Base-by-base conservation (phyloP, 1,140 invertebrate species). In the Drosophila subpulchrella region DNA sequence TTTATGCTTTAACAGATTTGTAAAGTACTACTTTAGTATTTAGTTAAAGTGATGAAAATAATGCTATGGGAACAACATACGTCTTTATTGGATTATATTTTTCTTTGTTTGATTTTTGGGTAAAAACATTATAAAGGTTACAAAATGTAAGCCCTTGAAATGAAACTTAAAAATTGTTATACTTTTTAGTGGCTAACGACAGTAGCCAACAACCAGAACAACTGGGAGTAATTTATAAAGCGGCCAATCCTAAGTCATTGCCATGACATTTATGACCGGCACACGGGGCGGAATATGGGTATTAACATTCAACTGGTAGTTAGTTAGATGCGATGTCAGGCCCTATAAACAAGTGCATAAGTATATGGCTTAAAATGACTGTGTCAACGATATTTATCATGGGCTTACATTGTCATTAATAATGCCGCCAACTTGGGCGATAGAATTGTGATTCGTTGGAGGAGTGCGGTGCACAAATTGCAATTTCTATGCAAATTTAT, bases 401-500 rank as follows among this genome's bases (percentile, higher is more conserved):
- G 73, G 61, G 66, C 77, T 81, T 90, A 84, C 84, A 88, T 74
- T 88, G 84, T 90, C 76, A 88, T 88, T 84, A 89, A 88, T 88
- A 88, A 78, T 72, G 76, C 76, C 80, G 84, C 80, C 81, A 67
- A 70, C 72, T 63, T 68, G 46, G 61, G 59, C 70, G 55, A 78
- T 44, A 47, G 42, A 60, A 77, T 67, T 80, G 74, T 60, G 60
- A 79, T 66, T 68, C 61, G 65, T 17, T 36, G 38, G 68, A 44
- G 53, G 65, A 70, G 63, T 78, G 84, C 79, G 83, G 78, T 82
- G 83, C 81, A 79, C 84, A 90, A 90, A 84, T 89, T 84, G 85
- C 85, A 90, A 90, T 90, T 90, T 90, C 85, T 90, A 90, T 90
- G 85, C 85, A 90, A 90, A 90, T 90, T 90, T 85, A 90, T 90